A percentile compares a stretch with the other conserved stretches of the same genome.
Evolutionary conservation across 35 echinoderm and acorn worm genomes (phyloP).

Genomic region (Ptychodera flava): DNA sequence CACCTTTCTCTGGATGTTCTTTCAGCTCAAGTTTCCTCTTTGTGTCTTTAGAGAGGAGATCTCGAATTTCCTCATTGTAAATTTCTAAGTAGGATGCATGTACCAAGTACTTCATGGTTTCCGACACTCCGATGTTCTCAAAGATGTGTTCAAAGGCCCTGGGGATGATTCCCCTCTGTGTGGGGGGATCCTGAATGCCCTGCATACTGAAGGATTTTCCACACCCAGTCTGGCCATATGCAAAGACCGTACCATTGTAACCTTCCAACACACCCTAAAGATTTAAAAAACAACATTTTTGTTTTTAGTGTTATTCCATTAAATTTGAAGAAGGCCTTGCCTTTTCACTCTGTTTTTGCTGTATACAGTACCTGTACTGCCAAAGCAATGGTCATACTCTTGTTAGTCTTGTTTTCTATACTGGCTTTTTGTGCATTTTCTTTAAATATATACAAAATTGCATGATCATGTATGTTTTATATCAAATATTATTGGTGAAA

Average conservation of each 20-base stretch:
- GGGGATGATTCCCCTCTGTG: conserved; percentile 88
- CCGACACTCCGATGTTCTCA: conserved; percentile 90
- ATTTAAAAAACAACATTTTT: conserved; percentile 13
- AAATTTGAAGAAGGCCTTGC: no score
- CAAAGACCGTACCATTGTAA: conserved; percentile 98
- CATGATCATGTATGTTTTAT: no score
- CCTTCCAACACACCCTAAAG: conserved; percentile 88
- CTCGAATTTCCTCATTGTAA: conserved; percentile 98
- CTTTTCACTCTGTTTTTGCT: no score
- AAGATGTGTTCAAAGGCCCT: conserved; percentile 98
- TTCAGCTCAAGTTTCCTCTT: conserved; percentile 80
- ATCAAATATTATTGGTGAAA: no score
- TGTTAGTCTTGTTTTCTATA: no score
- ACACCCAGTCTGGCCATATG: conserved; percentile 96
- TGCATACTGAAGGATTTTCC: conserved; percentile 99
- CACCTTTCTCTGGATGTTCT: conserved; percentile 90
- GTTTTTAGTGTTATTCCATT: no score
- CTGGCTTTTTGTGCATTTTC: no score
- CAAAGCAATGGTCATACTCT: no score
- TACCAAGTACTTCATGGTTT: conserved; percentile 81
- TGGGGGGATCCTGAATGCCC: conserved; percentile 85
- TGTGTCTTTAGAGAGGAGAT: conserved; percentile 77
- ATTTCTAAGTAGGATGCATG: conserved; percentile 94
- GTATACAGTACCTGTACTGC: no score
- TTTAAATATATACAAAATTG: no score